Percentiles rank a stretch among this genome's conserved stretches.
These are phyloP conservation scores for Beaufortia kweichowensis DNA, from an alignment of 2,113 vertebrate species.

Conservation along the genomic window DNA sequence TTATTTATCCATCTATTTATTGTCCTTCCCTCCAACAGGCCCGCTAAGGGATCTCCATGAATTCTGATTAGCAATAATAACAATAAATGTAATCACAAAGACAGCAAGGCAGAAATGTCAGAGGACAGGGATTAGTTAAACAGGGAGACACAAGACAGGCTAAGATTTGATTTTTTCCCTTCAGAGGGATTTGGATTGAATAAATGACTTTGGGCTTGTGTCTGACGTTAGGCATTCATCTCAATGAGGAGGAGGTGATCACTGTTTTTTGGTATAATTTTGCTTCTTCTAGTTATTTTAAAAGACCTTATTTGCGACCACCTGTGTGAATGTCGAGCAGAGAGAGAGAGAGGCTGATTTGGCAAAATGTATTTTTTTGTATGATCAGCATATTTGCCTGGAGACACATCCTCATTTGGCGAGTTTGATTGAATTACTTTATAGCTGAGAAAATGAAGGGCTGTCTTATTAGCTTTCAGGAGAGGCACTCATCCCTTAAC, in stretches of 20 bases:
- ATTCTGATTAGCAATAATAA: constrained; percentile 67
- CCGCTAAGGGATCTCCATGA: constrained; percentile 49
- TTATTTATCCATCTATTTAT: constrained; percentile 64
- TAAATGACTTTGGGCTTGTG: constrained; percentile 65
- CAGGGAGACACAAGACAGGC: constrained; percentile 65
- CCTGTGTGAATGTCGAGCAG: constrained; percentile 55
- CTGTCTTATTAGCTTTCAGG: constrained; percentile 69
- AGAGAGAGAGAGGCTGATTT: constrained; percentile 27
- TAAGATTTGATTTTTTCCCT: constrained; percentile 56
- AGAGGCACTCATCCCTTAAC: constrained; percentile 40
- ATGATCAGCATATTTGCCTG: constrained; percentile 69
- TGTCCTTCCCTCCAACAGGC: constrained; percentile 50
- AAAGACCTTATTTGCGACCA: not conserved
- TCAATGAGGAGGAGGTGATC: constrained; percentile 37
- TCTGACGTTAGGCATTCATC: constrained; percentile 31
- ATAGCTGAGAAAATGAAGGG: constrained; percentile 59
- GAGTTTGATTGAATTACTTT: constrained; percentile 73
- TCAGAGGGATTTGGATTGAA: constrained; percentile 57
- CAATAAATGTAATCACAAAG: constrained; percentile 66
- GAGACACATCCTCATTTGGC: constrained; percentile 56
- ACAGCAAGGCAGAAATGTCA: constrained; percentile 62
- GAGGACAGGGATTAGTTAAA: constrained; percentile 66
- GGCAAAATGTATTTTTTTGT: constrained; percentile 43
- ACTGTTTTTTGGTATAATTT: not conserved
- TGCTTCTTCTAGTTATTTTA: constrained; percentile 6